Conservation (phyloP, 2,113 vertebrate species). For the Tichodroma muraria region DNA sequence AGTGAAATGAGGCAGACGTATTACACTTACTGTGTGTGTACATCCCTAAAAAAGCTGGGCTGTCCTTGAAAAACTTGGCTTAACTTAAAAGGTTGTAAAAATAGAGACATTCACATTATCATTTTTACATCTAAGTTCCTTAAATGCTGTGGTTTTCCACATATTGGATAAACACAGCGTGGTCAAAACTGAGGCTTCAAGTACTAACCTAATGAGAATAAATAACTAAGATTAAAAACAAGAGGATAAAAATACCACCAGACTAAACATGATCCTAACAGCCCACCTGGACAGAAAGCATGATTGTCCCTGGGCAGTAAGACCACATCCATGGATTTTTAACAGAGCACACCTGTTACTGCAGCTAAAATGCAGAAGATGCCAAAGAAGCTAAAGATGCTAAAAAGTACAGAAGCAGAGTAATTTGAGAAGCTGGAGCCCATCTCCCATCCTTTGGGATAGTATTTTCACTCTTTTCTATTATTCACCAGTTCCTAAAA, state of each 20-base stretch:
- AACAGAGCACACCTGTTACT: not conserved
- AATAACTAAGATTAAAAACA: not conserved
- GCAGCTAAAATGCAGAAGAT: not conserved
- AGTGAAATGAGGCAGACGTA: not conserved
- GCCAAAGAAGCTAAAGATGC: not conserved
- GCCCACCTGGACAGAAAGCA: not conserved
- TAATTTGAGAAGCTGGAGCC: not conserved
- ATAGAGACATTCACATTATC: not conserved
- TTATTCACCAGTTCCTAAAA: not conserved
- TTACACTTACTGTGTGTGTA: fast-evolving
- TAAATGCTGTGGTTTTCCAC: not conserved
- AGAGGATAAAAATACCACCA: not conserved
- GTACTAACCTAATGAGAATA: not conserved
- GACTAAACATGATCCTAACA: not conserved
- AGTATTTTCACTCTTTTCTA: not conserved
- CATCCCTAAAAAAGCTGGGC: not conserved
- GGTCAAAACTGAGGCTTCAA: not conserved
- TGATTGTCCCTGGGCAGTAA: not conserved
- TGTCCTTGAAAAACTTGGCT: not conserved
- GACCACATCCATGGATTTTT: not conserved
- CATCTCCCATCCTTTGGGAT: not conserved
- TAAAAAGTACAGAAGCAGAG: not conserved
- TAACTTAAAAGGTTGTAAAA: not conserved
- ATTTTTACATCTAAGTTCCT: not conserved
- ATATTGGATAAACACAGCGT: not conserved